Conservation (phyloP, 2,113 vertebrate species). For the Glaucomys volans region DNA sequence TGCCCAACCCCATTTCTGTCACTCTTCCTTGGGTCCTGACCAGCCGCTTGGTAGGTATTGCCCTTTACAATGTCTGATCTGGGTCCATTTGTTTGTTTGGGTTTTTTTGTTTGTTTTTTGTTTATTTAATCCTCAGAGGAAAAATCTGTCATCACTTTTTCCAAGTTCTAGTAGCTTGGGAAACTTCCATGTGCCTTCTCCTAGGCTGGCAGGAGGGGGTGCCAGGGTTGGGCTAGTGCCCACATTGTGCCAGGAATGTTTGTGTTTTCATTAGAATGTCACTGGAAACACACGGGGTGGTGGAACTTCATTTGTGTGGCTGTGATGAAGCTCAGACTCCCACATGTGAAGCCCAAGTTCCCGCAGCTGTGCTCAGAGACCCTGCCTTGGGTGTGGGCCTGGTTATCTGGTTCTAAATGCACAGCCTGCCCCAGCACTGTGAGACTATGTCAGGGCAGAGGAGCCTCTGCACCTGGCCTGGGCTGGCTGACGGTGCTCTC, state of each 20-base stretch:
- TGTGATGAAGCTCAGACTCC: neutral
- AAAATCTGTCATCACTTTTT: neutral
- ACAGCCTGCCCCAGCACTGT: neutral
- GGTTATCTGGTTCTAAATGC: rapidly evolving
- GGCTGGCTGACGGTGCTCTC: rapidly evolving
- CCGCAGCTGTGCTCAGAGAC: too few relatives aligned
- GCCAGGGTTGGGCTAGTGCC: neutral
- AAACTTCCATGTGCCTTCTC: neutral
- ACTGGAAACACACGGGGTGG: neutral
- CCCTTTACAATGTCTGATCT: neutral
- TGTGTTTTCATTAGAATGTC: constrained; percentile 3
- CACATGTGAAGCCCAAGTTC: neutral
- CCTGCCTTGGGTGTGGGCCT: too few relatives aligned
- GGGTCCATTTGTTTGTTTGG: neutral
- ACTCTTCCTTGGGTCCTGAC: neutral
- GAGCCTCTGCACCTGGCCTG: too few relatives aligned
- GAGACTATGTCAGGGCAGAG: rapidly evolving
- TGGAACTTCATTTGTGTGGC: neutral
- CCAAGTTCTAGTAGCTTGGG: neutral
- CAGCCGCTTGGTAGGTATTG: rapidly evolving
- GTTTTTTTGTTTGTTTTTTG: neutral
- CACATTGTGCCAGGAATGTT: neutral
- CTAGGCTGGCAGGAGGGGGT: neutral
- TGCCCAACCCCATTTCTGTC: neutral
- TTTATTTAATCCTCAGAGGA: neutral